Conservation (phyloP, 2,797 vertebrate species). For the Brachyrhaphis roseni region DNA sequence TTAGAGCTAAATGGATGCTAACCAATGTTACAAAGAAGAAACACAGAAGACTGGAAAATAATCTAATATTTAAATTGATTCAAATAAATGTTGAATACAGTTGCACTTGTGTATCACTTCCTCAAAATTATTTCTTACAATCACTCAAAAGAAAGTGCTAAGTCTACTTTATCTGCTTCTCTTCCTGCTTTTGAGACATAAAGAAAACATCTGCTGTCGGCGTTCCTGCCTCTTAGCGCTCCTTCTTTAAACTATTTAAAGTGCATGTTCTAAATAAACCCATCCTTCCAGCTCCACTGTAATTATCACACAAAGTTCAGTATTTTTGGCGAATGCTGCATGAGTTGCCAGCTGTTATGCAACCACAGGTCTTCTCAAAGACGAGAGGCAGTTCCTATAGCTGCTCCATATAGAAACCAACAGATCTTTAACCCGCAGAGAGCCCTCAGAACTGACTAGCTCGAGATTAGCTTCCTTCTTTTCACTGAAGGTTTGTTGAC, state of each 20-base stretch:
- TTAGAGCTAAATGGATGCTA: neutral
- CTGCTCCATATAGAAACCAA: neutral
- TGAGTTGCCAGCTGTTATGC: neutral
- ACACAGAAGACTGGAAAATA: neutral
- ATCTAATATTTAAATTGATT: neutral
- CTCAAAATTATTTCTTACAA: neutral
- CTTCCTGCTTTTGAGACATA: neutral
- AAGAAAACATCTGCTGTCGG: slow-evolving; percentile 1
- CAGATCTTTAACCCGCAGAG: neutral
- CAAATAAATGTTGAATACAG: neutral
- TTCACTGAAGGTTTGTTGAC: neutral
- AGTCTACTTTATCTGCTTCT: neutral
- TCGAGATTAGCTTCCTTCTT: neutral
- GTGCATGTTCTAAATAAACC: slow-evolving; percentile 6
- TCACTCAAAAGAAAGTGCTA: neutral
- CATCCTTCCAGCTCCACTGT: slow-evolving; percentile 2
- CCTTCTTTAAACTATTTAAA: neutral
- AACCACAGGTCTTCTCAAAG: neutral
- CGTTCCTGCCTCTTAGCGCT: neutral
- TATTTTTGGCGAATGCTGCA: neutral
- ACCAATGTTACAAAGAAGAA: neutral
- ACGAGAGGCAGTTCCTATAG: neutral
- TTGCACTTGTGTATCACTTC: neutral
- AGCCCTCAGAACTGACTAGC: neutral
- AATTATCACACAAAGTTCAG: neutral